Evolutionary conservation across 2,113 vertebrate species (phyloP).

Genomic region (Fregetta grallaria): DNA sequence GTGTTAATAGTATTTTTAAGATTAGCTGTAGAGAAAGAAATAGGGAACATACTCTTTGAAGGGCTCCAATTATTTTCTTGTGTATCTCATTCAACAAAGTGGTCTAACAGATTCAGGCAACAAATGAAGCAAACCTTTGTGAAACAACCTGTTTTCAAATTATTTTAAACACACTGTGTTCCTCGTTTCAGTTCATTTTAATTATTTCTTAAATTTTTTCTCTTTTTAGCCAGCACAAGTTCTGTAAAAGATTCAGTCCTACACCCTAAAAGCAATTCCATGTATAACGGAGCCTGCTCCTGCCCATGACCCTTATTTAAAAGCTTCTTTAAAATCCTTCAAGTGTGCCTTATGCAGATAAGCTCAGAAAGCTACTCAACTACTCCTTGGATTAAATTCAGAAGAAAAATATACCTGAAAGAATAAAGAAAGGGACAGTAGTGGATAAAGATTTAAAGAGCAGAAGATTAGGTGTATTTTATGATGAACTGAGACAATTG

Average conservation of each 20-base stretch:
- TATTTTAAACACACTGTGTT: neutral
- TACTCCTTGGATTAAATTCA: neutral
- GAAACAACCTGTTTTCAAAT: neutral
- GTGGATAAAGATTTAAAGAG: neutral
- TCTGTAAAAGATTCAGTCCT: neutral
- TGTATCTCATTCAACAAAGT: neutral
- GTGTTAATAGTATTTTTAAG: neutral
- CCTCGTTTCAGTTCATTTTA: neutral
- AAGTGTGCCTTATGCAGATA: neutral
- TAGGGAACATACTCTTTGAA: neutral
- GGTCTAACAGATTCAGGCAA: neutral
- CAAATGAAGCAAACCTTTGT: neutral
- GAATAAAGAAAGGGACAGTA: neutral
- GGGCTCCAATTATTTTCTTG: neutral
- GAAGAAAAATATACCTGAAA: neutral
- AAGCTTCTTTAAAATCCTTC: neutral
- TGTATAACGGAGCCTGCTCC: neutral
- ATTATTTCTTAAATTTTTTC: neutral
- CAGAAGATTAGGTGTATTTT: neutral
- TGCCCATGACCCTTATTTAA: neutral
- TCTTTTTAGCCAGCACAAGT: neutral
- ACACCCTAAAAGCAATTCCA: neutral
- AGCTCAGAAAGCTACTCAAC: neutral
- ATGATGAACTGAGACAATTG: neutral
- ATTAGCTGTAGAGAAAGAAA: neutral